Conservation (phyloP, 2,113 vertebrate species). For the Euleptes europaea region DNA sequence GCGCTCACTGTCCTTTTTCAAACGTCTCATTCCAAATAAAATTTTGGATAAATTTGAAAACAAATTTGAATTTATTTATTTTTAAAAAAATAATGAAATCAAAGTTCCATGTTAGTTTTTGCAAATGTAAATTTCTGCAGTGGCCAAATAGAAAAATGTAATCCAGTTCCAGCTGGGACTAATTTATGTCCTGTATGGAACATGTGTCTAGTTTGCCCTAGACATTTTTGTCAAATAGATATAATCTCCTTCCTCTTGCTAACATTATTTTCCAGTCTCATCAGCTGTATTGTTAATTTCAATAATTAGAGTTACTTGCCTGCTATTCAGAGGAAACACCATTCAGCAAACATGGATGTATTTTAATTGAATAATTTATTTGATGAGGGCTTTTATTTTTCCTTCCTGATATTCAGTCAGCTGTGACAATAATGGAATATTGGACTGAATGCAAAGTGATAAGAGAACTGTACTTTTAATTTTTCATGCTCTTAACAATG, state of each 20-base stretch:
- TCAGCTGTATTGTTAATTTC: constrained; percentile 32
- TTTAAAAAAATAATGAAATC: neutral
- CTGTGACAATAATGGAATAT: constrained; percentile 40
- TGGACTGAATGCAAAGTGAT: constrained; percentile 35
- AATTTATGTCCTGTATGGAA: constrained; percentile 19
- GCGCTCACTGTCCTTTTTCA: neutral
- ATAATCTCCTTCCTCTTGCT: constrained; percentile 41
- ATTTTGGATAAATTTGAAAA: constrained; percentile 7
- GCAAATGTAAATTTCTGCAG: constrained; percentile 2
- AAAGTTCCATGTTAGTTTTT: neutral
- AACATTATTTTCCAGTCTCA: constrained; percentile 39
- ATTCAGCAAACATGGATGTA: constrained; percentile 39
- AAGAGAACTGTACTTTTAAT: constrained; percentile 31
- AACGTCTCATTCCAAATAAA: neutral
- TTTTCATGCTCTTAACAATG: constrained; percentile 28
- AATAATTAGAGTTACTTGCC: constrained; percentile 45
- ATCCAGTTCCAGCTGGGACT: constrained; percentile 14
- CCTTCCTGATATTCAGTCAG: constrained; percentile 28
- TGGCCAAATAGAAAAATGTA: neutral
- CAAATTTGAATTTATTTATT: too few species aligned
- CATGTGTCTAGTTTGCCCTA: constrained; percentile 18
- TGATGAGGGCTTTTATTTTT: constrained; percentile 51
- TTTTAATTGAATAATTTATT: constrained; percentile 49
- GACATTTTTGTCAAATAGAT: constrained; percentile 47
- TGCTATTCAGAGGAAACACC: constrained; percentile 35